Evolutionary conservation across 1,140 invertebrate species (phyloP), one percentile per base, ranked within the genome.

Genomic region (Heliconius himera): DNA sequence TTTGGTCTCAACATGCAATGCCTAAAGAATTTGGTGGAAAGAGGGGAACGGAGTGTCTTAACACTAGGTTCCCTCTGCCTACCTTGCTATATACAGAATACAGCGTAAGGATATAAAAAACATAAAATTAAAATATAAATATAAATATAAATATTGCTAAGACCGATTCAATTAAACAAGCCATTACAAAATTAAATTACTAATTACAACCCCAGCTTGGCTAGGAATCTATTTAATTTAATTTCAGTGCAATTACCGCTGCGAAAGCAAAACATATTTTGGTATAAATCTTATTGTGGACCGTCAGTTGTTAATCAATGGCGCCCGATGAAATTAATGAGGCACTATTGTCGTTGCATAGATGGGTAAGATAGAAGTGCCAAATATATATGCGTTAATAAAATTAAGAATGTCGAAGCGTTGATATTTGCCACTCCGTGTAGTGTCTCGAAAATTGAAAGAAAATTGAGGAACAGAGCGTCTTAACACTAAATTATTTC

Each of bases 281-380:
- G 66, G 22, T 76, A 70, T 76, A 76, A 76, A 76, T 76, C 75
- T 49, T 66, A 76, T 70, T 70, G 16, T 38, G 33, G 26, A 76
- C 56, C 75, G 60, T 60, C 74, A 70, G 38, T 66, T 76, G 38
- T 70, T 76, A 76, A 76, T 76, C 75, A 76, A 76, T 76, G 75
- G 56, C 16, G 66, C 66, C 66, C 60, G 56, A 38, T 70, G 38
- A 76, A 76, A 76, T 76, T 76, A 76, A 76, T 70, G 75, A 76
- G 75, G 75, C 75, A 76, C 75, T 70, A 76, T 76, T 76, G 75
- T 76, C 75, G 75, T 70, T 3, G n/a, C 29, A 18, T 38, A 76
- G 38, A 70, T 36, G 22, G 22, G 9, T 46, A 49, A 49, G 3
- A 36, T 41, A 76, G 75, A 76, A 70, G 38, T 76, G 73, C 20